Conservation (phyloP, 92 coral and sea anemone genomes). For the Phymanthus crucifer region DNA sequence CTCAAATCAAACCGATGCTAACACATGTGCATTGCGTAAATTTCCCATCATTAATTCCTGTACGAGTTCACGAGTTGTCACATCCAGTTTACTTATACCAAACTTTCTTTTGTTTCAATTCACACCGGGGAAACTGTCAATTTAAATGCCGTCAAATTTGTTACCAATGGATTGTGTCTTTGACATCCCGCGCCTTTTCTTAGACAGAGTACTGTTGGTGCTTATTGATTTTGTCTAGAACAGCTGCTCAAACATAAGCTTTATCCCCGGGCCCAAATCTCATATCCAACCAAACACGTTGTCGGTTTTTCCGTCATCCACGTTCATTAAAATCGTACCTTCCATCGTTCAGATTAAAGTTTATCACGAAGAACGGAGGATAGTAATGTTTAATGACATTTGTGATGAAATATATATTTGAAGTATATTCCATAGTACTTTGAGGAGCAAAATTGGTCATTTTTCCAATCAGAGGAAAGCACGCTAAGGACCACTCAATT, state of each 20-base stretch:
- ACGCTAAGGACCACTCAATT: background rate
- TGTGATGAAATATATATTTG: background rate
- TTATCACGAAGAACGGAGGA: conserved; percentile 4
- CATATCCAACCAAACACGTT: background rate
- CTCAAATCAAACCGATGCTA: background rate
- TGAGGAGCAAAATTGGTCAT: background rate
- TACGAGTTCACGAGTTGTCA: background rate
- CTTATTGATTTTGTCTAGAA: conserved; percentile 4
- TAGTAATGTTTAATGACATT: background rate
- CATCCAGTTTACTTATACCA: background rate
- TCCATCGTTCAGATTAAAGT: background rate
- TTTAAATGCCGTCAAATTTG: background rate
- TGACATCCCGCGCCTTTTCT: background rate
- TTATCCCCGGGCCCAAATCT: background rate
- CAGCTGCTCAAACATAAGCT: background rate
- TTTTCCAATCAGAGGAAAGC: background rate
- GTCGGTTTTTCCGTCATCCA: background rate
- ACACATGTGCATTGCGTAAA: background rate
- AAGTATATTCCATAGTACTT: background rate
- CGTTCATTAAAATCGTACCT: background rate
- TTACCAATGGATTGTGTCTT: background rate
- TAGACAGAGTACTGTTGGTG: background rate
- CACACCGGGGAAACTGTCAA: background rate
- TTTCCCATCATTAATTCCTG: background rate
- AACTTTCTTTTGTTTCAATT: background rate